These are phyloP conservation scores for Drosophila mojavensis DNA, from an alignment of 1,140 invertebrate species.

Conservation along the genomic window DNA sequence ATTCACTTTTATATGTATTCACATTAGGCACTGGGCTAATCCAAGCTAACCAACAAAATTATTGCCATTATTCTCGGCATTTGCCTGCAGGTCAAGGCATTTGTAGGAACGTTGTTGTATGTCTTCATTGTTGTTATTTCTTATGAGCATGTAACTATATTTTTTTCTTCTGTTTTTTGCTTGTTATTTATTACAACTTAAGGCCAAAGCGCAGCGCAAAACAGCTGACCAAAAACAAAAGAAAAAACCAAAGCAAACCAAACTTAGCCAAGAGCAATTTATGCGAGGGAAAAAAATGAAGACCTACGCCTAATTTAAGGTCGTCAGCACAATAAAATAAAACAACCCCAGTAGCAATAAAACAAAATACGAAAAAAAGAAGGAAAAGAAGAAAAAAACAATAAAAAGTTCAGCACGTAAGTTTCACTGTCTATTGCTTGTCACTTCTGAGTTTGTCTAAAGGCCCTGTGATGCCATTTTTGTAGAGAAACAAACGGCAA, in stretches of 20 bases:
- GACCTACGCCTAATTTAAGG: slow-evolving; percentile 82
- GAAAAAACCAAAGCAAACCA: slow-evolving; percentile 48
- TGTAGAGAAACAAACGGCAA: slow-evolving; percentile 68
- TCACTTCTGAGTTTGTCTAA: slow-evolving; percentile 40
- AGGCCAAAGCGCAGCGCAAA: slow-evolving; percentile 44
- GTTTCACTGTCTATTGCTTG: slow-evolving; percentile 60
- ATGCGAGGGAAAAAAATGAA: slow-evolving; percentile 53
- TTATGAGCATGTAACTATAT: slow-evolving; percentile 49
- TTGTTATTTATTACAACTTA: slow-evolving; percentile 71
- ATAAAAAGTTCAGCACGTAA: slow-evolving; percentile 58
- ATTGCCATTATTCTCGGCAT: slow-evolving; percentile 51
- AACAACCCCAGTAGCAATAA: slow-evolving; percentile 37
- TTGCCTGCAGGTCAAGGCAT: slow-evolving; percentile 68
- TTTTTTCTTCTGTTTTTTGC: slow-evolving; percentile 37
- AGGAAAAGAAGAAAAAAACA: slow-evolving; percentile 28
- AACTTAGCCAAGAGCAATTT: slow-evolving; percentile 60
- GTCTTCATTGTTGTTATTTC: slow-evolving; percentile 26
- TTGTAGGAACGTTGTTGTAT: slow-evolving; percentile 34
- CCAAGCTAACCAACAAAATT: slow-evolving; percentile 52
- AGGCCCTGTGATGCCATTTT: slow-evolving; percentile 67
- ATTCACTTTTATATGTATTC: slow-evolving; percentile 56
- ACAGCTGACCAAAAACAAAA: slow-evolving; percentile 48
- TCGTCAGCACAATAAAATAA: slow-evolving; percentile 79
- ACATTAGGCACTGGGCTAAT: slow-evolving; percentile 35
- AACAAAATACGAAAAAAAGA: slow-evolving; percentile 1